Percentiles rank a stretch among this genome's conserved stretches.
Evolutionary conservation across 1,140 invertebrate species (phyloP).

Genomic region (Aphelinus certus): DNA sequence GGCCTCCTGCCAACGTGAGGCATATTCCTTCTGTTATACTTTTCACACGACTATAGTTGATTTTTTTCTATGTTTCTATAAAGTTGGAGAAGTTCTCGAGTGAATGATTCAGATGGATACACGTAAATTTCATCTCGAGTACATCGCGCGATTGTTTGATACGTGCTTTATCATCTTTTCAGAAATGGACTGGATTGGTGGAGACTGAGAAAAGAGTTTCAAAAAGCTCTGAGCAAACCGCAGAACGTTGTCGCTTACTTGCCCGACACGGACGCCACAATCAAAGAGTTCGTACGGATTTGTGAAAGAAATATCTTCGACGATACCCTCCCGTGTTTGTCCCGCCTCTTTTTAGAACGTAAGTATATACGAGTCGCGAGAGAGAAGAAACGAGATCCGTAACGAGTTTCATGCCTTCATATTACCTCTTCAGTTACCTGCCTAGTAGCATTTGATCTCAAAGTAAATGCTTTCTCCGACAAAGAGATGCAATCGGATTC

Average conservation of each 20-base stretch:
- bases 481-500: conserved; percentile 70
- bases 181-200: conserved; percentile 90
- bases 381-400: too few species aligned
- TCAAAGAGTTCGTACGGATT: conserved; percentile 73
- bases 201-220: conserved; percentile 79
- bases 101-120: not conserved
- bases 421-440: conserved; percentile 71
- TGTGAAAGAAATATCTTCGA: conserved; percentile 53
- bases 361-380: conserved; percentile 51
- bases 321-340: conserved; percentile 78
- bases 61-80: conserved; percentile 1
- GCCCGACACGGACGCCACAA: conserved; percentile 69
- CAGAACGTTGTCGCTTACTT: conserved; percentile 76
- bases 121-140: too few species aligned
- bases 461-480: conserved; percentile 72
- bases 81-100: not conserved
- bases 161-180: conserved; percentile 11
- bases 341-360: conserved; percentile 83
- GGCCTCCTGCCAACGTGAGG: conserved; percentile 85
- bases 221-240: conserved; percentile 80
- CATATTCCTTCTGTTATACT: not conserved
- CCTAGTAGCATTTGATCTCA: conserved; percentile 73
- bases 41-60: too few species aligned
- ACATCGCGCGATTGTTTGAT: not conserved
- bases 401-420: too few species aligned